Evolutionary conservation across 2,797 vertebrate species (phyloP).

Genomic region (Pangasius macronema): DNA sequence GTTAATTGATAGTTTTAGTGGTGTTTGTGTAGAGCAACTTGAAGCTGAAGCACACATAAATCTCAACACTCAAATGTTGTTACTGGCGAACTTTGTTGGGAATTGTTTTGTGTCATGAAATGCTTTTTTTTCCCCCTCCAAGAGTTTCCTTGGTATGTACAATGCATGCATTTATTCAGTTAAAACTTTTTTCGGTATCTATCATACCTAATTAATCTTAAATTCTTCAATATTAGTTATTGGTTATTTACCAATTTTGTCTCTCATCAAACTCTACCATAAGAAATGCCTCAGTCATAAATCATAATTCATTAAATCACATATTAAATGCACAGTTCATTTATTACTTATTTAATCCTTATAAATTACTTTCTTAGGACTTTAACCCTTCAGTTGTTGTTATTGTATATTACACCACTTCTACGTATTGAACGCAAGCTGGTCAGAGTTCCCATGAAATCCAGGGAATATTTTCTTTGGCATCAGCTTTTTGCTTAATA

Average conservation of each 20-base stretch:
- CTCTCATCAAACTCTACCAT: not conserved
- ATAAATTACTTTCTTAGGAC: not conserved
- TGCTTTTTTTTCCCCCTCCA: not conserved
- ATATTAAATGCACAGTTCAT: not conserved
- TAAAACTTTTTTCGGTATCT: not conserved
- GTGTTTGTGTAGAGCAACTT: conserved; percentile 49
- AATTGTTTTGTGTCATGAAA: not conserved
- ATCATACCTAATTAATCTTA: not conserved
- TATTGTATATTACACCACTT: not conserved
- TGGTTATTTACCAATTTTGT: not conserved
- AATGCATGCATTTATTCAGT: not conserved
- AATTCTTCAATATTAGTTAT: not conserved
- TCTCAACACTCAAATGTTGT: conserved; percentile 45
- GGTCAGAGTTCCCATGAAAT: conserved; percentile 23
- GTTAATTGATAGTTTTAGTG: conserved; percentile 59
- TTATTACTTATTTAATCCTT: not conserved
- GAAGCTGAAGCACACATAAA: conserved; percentile 45
- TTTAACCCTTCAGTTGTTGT: not conserved
- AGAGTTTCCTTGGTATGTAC: not conserved
- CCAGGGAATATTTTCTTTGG: not conserved
- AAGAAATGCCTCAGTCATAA: not conserved
- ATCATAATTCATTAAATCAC: not conserved
- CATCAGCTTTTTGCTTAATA: conserved; percentile 1
- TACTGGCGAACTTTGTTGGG: not conserved
- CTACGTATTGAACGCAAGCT: not conserved